A percentile compares a stretch with the other conserved stretches of the same genome.
phyloP scores from a whole-genome alignment of 2,888 invertebrate genomes.

The Agriopis marginaria region DNA sequence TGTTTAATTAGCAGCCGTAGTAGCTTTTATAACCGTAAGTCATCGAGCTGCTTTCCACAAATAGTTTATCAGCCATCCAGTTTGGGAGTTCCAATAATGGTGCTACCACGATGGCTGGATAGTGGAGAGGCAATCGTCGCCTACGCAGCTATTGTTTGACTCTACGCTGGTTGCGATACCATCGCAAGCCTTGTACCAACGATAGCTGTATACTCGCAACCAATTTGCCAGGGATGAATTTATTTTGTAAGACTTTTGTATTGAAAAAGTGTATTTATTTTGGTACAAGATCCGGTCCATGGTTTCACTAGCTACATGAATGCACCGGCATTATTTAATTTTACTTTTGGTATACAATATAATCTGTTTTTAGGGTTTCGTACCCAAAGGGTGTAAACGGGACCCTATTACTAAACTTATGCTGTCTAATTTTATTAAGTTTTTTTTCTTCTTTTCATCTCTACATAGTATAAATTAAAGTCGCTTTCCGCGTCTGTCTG shows the following conservation, averaged over 20 bases:
- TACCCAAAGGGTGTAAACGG: too few relatives aligned
- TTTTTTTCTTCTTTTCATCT: too few relatives aligned
- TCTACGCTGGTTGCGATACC: conserved; percentile 19
- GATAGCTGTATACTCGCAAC: conserved; percentile 24
- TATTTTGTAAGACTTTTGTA: conserved; percentile 15
- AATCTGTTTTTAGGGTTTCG: too few relatives aligned
- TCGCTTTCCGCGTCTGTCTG: too few relatives aligned
- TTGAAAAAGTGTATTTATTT: too few relatives aligned
- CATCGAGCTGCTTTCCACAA: conserved; percentile 16
- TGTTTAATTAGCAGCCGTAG: neutral
- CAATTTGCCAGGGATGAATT: conserved; percentile 35
- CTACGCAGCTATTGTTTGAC: conserved; percentile 34
- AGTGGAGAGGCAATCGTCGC: conserved; percentile 26
- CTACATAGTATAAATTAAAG: too few relatives aligned
- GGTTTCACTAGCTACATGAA: too few relatives aligned
- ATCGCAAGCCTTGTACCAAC: conserved; percentile 23
- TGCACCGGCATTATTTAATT: too few relatives aligned
- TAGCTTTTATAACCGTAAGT: neutral
- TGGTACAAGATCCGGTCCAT: too few relatives aligned
- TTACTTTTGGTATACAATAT: too few relatives aligned
- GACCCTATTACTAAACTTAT: too few relatives aligned
- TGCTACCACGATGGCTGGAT: conserved; percentile 19
- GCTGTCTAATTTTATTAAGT: too few relatives aligned
- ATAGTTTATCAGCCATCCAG: conserved; percentile 28
- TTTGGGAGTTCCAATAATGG: conserved; percentile 25